phyloP scores from a whole-genome alignment of 2,113 vertebrate species.

The Tragelaphus strepsiceros region DNA sequence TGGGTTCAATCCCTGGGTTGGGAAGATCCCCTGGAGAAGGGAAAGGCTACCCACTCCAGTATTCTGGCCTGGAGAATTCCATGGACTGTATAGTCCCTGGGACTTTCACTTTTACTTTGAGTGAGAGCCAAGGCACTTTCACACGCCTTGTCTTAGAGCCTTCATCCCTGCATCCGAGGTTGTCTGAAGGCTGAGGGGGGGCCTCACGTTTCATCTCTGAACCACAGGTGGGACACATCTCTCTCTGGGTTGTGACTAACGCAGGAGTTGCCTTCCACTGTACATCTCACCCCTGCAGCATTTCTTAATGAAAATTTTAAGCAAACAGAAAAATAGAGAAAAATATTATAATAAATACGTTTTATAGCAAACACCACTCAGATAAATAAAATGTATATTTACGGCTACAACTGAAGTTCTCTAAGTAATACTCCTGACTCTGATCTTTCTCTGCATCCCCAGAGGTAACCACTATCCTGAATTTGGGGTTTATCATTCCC shows the following conservation, averaged over 20 bases:
- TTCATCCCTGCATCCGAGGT: too few relatives aligned
- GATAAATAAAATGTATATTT: background rate
- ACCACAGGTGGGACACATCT: background rate
- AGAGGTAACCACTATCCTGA: background rate
- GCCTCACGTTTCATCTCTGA: background rate
- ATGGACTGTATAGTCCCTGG: background rate
- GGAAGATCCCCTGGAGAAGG: background rate
- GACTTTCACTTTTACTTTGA: background rate
- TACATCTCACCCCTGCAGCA: background rate
- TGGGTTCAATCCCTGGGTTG: background rate
- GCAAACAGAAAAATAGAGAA: background rate
- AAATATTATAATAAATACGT: background rate
- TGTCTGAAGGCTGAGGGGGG: too few relatives aligned
- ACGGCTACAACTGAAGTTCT: background rate
- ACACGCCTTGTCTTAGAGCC: background rate
- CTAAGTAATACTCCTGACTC: background rate
- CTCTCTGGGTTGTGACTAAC: rapidly evolving
- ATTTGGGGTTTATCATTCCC: background rate
- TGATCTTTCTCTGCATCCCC: background rate
- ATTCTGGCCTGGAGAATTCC: background rate
- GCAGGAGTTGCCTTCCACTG: background rate
- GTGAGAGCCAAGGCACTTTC: background rate
- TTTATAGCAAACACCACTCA: background rate
- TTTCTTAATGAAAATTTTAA: background rate
- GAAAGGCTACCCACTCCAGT: background rate